A percentile compares a stretch with the other conserved stretches of the same genome.
Evolutionary conservation across 2,888 invertebrate genomes (phyloP).

Genomic region (Pollenia amentaria): DNA sequence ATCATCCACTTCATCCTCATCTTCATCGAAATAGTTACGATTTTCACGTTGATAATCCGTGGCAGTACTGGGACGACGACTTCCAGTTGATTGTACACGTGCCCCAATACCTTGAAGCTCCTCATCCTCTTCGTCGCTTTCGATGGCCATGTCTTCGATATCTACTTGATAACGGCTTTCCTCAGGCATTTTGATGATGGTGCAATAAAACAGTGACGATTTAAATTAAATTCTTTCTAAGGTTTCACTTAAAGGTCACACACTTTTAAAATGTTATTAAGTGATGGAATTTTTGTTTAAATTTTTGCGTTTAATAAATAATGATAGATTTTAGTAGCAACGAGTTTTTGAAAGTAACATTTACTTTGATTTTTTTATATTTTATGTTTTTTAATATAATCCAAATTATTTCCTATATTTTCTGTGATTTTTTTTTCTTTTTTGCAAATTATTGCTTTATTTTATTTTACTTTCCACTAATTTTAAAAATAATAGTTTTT

Average conservation of each 20-base stretch:
- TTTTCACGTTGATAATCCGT: slow-evolving; percentile 74
- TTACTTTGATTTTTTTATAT: too few species aligned
- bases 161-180: slow-evolving; percentile 77
- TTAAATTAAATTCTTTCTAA: slow-evolving; percentile 5
- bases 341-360: too few species aligned
- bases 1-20: slow-evolving; percentile 76
- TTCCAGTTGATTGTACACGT: slow-evolving; percentile 76
- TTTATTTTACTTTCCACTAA: too few species aligned
- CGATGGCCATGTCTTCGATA: slow-evolving; percentile 81
- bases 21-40: slow-evolving; percentile 70
- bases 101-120: slow-evolving; percentile 80
- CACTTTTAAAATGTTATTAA: too few species aligned
- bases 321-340: background rate
- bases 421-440: background rate
- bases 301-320: background rate
- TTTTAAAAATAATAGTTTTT: too few species aligned
- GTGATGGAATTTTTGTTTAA: background rate
- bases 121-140: slow-evolving; percentile 81
- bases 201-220: background rate
- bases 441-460: background rate
- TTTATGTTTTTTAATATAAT: too few species aligned
- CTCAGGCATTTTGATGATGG: slow-evolving; percentile 78
- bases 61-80: slow-evolving; percentile 76
- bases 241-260: slow-evolving; percentile 40
- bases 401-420: too few species aligned